Evolutionary conservation across 2,888 invertebrate genomes (phyloP), one percentile per base, ranked within the genome.

Genomic region (Drosophila demipolita): DNA sequence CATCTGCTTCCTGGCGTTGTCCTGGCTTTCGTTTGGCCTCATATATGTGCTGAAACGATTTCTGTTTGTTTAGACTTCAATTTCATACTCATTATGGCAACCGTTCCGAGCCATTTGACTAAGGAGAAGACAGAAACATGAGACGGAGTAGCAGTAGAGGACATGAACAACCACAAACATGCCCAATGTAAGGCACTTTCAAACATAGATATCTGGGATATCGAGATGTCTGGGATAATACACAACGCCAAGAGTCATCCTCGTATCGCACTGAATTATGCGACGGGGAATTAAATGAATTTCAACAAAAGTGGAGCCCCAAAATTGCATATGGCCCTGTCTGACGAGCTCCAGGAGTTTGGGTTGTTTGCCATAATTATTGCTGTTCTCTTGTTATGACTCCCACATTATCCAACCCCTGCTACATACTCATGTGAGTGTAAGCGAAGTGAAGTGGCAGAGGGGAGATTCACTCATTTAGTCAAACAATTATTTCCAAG

Each of bases 401-500:
- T 33, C 67, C 53, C 67, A 29, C 61, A 63, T 12, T 36, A 32
- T 32, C 42, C 29, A 36, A 36, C 33, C 57, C 42, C 26, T 29
- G 8, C 49, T 40, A 48, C 42, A 36, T 33, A 29, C 33, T 48
- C 48, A 20, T 33, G 8, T 32, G 42, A 61, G 63, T 77, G 49
- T 66, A 69, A 66, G 67, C 70, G 49, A 66, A 67, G 54, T 82
- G 63, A 57, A 67, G 20, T 6, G 40, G 11, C 15, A 7, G 32
- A 52, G 60, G 35, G 32, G 69, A 66, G 68, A 72, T 68, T 67
- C 87, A 81, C 89, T 89, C 87, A 89, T 85, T 83, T 83, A 85
- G 89, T 76, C 87, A 87, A 87, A 89, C 89, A 86, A 87, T 87
- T 89, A 85, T 80, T 82, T 73, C 63, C 85, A 82, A 87, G 76